Evolutionary conservation across 2,797 vertebrate genomes (phyloP).

Genomic region (Glossophaga mutica): DNA sequence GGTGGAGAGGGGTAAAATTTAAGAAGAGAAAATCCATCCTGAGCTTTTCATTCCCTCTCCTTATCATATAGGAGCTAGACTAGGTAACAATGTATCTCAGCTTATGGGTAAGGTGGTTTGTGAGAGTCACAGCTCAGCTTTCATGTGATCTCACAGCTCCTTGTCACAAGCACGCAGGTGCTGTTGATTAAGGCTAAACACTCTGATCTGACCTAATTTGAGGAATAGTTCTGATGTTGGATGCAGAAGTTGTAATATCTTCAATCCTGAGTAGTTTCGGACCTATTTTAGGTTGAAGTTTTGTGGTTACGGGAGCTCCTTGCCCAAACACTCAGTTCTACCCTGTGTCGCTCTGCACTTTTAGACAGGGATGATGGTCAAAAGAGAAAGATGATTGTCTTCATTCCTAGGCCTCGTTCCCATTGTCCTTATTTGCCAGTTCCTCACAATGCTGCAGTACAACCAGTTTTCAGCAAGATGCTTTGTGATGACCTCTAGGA

Average conservation of each 20-base stretch:
- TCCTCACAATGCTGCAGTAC: not conserved
- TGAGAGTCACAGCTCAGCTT: conserved; percentile 32
- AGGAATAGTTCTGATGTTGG: not conserved
- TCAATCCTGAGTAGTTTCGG: not conserved
- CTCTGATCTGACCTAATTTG: conserved; percentile 52
- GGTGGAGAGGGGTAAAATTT: not conserved
- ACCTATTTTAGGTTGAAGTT: not conserved
- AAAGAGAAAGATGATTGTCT: not conserved
- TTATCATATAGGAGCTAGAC: not conserved
- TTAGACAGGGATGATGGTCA: not conserved
- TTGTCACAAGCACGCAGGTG: conserved; percentile 42
- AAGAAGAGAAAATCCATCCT: not conserved
- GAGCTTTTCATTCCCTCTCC: not conserved
- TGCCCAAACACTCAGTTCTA: not conserved
- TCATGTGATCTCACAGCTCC: conserved; percentile 49
- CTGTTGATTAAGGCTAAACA: not conserved
- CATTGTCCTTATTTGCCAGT: not conserved
- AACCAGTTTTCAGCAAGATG: not conserved
- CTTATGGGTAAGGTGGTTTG: not conserved
- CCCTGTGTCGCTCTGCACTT: not conserved
- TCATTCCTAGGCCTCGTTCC: not conserved
- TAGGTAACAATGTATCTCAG: not conserved
- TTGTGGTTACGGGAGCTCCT: not conserved
- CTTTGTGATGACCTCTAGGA: not conserved
- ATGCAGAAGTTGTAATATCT: not conserved